Percentiles rank a stretch among this genome's conserved stretches.
Conservation (phyloP, 2,113 vertebrate species). For the Pholis gunnellus region DNA sequence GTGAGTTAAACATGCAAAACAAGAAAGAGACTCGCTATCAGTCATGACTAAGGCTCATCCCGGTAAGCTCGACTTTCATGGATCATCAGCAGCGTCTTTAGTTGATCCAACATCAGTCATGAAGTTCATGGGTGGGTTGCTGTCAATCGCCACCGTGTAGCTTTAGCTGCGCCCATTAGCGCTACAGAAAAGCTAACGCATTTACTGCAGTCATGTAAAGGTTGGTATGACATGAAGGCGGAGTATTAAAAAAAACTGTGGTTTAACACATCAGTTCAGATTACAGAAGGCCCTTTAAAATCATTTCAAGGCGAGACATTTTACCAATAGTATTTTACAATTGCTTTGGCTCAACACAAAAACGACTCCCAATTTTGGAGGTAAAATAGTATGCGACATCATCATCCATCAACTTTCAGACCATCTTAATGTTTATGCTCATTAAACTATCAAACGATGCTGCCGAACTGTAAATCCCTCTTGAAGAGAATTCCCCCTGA, state of each 20-base stretch:
- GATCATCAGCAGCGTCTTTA: constrained; percentile 71
- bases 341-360: not conserved
- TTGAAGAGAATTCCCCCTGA: not conserved
- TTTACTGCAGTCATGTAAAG: constrained; percentile 2
- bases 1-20: not conserved
- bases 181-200: constrained; percentile 15
- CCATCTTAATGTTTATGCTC: not conserved
- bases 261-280: not conserved
- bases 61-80: constrained; percentile 74
- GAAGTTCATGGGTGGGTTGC: constrained; percentile 71
- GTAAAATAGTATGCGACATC: not conserved
- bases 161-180: constrained; percentile 45
- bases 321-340: not conserved
- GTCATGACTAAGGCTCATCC: constrained; percentile 52
- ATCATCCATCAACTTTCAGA: not conserved
- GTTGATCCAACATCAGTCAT: constrained; percentile 73
- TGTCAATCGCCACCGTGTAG: constrained; percentile 66
- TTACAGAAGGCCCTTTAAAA: not conserved
- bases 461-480: not conserved
- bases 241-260: not conserved
- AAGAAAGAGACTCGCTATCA: constrained; percentile 17
- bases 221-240: not conserved
- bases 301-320: not conserved
- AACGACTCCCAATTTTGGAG: not conserved
- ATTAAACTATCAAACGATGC: not conserved